Evolutionary conservation across 1,140 invertebrate species (phyloP).

Genomic region (Oscheius sp.): DNA sequence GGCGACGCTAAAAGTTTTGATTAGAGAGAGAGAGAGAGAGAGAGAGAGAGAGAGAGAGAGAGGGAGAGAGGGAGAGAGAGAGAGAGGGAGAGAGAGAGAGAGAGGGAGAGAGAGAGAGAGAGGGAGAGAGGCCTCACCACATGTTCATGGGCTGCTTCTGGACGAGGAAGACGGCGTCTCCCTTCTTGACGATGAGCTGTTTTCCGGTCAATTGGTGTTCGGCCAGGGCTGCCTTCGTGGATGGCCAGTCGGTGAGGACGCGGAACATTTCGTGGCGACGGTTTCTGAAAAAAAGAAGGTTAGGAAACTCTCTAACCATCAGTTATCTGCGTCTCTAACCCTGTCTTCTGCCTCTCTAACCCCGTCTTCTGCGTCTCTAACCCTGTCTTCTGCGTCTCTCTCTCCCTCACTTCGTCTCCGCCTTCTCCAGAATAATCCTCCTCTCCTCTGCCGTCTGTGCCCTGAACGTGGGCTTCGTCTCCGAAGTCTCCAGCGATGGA

Average conservation of each 20-base stretch:
- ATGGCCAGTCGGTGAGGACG: not conserved
- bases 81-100: too few species aligned
- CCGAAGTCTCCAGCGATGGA: not conserved
- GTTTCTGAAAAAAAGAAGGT: not conserved
- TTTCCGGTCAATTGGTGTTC: not conserved
- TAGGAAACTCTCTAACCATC: too few species aligned
- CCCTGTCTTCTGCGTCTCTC: too few species aligned
- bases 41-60: too few species aligned
- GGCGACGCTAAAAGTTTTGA: slow-evolving; percentile 17
- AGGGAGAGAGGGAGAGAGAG: too few species aligned
- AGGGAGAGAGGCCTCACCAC: too few species aligned
- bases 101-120: too few species aligned
- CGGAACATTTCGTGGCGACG: not conserved
- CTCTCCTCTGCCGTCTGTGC: slow-evolving; percentile 9
- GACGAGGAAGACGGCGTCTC: slow-evolving; percentile 2
- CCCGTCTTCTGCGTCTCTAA: too few species aligned
- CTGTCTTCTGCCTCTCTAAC: too few species aligned
- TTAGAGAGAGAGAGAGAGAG: too few species aligned
- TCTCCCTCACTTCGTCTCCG: slow-evolving; percentile 4
- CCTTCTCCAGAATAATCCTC: not conserved
- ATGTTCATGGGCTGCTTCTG: not conserved
- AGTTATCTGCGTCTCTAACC: too few species aligned
- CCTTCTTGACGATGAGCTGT: not conserved
- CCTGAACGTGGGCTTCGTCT: not conserved
- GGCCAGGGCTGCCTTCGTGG: not conserved